Conservation (phyloP, 2,797 vertebrate species). For the Scomberomorus guttatus region DNA sequence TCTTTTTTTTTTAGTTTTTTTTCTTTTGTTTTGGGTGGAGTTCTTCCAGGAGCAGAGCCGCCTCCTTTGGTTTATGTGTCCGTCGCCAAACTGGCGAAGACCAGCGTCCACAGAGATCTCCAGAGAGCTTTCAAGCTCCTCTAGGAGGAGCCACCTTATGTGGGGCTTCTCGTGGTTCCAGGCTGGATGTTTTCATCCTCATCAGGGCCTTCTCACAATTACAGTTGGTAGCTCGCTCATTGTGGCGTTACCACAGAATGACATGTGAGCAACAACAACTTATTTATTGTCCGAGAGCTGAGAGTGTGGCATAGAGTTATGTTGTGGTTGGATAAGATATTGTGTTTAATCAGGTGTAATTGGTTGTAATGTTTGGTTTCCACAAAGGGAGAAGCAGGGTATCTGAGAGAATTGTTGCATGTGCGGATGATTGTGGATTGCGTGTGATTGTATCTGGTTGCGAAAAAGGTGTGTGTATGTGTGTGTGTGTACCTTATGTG, state of each 20-base stretch:
- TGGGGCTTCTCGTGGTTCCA: constrained; percentile 1
- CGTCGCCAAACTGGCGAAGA: constrained; percentile 19
- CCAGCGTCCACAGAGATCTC: constrained; percentile 26
- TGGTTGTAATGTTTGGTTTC: not conserved
- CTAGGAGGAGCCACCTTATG: constrained; percentile 25
- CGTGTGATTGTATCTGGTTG: not conserved
- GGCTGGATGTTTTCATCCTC: constrained; percentile 14
- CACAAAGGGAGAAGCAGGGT: not conserved
- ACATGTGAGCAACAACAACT: not conserved
- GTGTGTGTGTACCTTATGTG: not conserved
- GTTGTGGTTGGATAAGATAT: not conserved
- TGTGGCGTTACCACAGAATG: not conserved
- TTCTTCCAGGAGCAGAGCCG: constrained; percentile 13
- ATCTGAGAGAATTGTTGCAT: not conserved
- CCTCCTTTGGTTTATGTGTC: not conserved
- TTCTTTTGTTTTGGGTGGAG: constrained; percentile 22
- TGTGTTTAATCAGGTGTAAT: not conserved
- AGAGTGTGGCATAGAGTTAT: not conserved
- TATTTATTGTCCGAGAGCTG: not conserved
- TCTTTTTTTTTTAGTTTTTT: not conserved
- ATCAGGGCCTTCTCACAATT: constrained; percentile 3
- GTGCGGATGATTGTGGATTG: too few relatives aligned
- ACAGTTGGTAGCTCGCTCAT: not conserved
- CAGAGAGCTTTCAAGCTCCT: constrained; percentile 27
- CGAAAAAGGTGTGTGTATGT: not conserved